Evolutionary conservation across 2,888 invertebrate species (phyloP).

Genomic region (Thera britannica): DNA sequence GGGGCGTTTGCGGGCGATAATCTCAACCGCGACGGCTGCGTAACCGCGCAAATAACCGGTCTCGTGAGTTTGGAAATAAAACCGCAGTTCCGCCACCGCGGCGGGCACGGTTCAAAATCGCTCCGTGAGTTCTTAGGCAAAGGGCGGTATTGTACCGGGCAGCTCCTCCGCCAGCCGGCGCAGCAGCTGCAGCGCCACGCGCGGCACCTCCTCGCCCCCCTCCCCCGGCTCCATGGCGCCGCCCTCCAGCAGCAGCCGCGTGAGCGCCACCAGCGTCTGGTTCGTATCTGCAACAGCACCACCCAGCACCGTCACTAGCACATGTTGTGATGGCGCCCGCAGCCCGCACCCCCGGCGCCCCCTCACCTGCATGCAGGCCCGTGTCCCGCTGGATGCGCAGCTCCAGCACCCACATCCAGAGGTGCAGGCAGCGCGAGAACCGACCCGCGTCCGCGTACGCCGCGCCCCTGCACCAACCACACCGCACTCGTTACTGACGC

Average conservation of each 20-base stretch:
- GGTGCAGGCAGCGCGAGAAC: conserved; percentile 93
- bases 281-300: conserved; percentile 86
- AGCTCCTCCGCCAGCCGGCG: conserved; percentile 84
- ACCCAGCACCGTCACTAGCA: no score
- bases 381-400: conserved; percentile 92
- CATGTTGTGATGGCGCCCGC: no score
- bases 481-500: background rate
- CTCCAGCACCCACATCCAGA: conserved; percentile 93
- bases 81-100: no score
- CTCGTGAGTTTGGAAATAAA: no score
- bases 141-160: conserved; percentile 43
- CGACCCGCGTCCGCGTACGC: conserved; percentile 89
- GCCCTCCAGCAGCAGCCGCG: conserved; percentile 91
- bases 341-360: no score
- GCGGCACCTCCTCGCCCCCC: conserved; percentile 28
- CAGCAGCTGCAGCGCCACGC: conserved; percentile 77
- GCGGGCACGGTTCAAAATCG: no score
- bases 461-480: conserved; percentile 81
- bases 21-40: no score
- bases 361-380: conserved; percentile 76
- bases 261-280: conserved; percentile 94
- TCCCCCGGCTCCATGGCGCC: background rate
- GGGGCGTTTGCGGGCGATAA: no score
- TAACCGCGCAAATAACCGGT: no score
- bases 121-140: no score